Percentiles rank a stretch among this genome's conserved stretches.
phyloP scores from a whole-genome alignment of 2,797 vertebrate genomes.

The Cyclura pinguis region DNA sequence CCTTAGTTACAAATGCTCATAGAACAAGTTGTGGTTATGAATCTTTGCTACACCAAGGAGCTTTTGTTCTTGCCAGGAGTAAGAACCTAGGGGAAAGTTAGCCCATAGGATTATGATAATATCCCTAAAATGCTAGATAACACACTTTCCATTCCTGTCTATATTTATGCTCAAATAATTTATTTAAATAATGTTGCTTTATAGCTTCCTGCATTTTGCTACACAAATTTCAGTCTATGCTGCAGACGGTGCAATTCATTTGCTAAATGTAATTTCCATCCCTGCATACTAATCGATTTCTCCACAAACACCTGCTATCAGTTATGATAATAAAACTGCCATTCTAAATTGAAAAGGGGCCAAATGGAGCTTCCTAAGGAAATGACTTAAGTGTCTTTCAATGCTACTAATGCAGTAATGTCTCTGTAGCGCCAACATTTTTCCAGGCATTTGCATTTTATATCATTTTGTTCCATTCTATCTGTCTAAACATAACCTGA shows the following conservation, averaged over 20 bases:
- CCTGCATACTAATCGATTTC: constrained; percentile 88
- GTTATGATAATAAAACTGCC: constrained; percentile 88
- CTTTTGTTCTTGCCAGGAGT: constrained; percentile 52
- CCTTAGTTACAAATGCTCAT: constrained; percentile 72
- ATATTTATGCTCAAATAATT: constrained; percentile 76
- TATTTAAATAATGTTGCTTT: constrained; percentile 81
- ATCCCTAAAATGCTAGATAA: constrained; percentile 67
- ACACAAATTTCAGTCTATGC: constrained; percentile 81
- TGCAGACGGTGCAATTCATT: constrained; percentile 85
- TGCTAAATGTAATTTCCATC: constrained; percentile 86
- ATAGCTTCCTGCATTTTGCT: constrained; percentile 79
- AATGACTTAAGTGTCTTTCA: constrained; percentile 87
- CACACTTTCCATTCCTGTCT: constrained; percentile 68
- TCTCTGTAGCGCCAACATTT: constrained; percentile 77
- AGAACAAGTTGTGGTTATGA: constrained; percentile 56
- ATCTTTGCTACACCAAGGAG: constrained; percentile 58
- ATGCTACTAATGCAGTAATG: constrained; percentile 81
- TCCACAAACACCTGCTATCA: constrained; percentile 87
- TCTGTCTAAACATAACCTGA: constrained; percentile 62
- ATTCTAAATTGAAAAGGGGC: constrained; percentile 84
- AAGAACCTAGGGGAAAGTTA: constrained; percentile 44
- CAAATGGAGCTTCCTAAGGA: constrained; percentile 85
- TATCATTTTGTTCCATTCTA: constrained; percentile 72
- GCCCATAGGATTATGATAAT: constrained; percentile 48
- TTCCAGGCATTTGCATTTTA: constrained; percentile 78